phyloP scores from a whole-genome alignment of 2,797 vertebrate genomes.

The Urophycis tenuis region DNA sequence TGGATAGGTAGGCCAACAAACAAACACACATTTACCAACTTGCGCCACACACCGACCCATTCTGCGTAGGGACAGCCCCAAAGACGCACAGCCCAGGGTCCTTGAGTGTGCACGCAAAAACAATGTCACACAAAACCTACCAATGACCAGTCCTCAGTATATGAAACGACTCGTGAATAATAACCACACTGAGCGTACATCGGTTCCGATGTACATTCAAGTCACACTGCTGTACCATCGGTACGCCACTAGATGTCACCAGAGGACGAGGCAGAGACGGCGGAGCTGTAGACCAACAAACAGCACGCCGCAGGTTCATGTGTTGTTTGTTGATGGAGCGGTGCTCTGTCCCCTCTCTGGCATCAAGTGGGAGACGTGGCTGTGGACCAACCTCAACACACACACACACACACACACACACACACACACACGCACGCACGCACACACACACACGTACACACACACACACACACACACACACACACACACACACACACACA shows the following conservation, averaged over 20 bases:
- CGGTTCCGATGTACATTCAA: not conserved
- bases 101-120: not conserved
- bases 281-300: not conserved
- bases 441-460: no score
- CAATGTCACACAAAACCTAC: not conserved
- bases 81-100: not conserved
- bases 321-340: no score
- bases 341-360: no score
- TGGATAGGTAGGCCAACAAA: not conserved
- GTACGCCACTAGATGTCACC: not conserved
- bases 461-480: no score
- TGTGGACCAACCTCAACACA: no score
- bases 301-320: no score
- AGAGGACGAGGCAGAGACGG: not conserved
- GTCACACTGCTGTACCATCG: not conserved
- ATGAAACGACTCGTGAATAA: not conserved
- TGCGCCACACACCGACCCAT: not conserved
- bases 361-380: no score
- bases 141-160: not conserved
- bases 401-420: no score
- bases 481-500: no score
- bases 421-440: no score
- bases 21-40: not conserved
- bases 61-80: not conserved
- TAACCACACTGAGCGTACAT: not conserved